phyloP scores from a whole-genome alignment of 2,113 vertebrate genomes.

The Epinephelus moara region DNA sequence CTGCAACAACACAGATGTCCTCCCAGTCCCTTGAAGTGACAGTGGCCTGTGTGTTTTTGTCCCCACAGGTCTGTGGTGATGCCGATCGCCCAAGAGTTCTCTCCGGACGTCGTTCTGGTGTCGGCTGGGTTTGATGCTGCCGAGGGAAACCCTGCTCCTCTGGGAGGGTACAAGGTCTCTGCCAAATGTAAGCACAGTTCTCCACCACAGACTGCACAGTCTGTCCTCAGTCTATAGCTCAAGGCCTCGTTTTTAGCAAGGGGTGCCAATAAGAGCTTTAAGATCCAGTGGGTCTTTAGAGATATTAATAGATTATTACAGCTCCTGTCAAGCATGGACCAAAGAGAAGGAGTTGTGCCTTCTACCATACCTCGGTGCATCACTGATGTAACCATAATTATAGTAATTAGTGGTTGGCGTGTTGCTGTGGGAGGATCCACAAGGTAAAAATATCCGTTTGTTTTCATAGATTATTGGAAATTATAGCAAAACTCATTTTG shows the following conservation, averaged over 20 bases:
- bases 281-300: constrained; percentile 18
- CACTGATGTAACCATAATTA: constrained; percentile 54
- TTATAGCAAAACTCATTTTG: constrained; percentile 9
- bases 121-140: constrained; percentile 96
- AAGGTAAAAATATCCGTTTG: constrained; percentile 57
- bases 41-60: constrained; percentile 24
- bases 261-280: constrained; percentile 12
- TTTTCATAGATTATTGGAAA: constrained; percentile 44
- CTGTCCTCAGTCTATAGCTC: neutral
- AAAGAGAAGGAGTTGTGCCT: constrained; percentile 31
- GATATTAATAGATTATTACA: constrained; percentile 56
- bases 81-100: constrained; percentile 95
- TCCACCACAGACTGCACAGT: constrained; percentile 20
- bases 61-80: constrained; percentile 92
- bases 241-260: neutral
- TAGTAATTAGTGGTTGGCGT: constrained; percentile 44
- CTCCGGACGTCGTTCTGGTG: constrained; percentile 93
- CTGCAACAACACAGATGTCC: neutral
- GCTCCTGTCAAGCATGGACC: constrained; percentile 35
- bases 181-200: constrained; percentile 91
- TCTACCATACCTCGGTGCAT: constrained; percentile 15
- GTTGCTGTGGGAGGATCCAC: constrained; percentile 41
- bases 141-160: constrained; percentile 91
- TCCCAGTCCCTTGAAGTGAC: neutral
- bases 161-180: constrained; percentile 96